Evolutionary conservation across 2,797 vertebrate genomes (phyloP).

Genomic region (Stomatorhinus walkeri): DNA sequence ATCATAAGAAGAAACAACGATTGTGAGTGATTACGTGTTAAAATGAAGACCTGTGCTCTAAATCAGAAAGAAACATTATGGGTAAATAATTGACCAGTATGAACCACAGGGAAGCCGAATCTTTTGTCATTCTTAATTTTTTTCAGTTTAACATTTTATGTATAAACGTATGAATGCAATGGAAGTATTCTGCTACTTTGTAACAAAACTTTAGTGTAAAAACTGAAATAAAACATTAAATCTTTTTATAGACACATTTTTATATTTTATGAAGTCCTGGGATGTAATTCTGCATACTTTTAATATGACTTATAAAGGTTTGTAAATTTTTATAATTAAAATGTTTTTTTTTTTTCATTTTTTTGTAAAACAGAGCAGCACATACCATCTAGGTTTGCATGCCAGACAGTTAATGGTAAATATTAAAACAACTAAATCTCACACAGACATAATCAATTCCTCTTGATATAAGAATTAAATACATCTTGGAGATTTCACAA

Average conservation of each 20-base stretch:
- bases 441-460: not conserved
- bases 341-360: not conserved
- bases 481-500: not conserved
- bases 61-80: slow-evolving; percentile 31
- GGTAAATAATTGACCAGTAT: not conserved
- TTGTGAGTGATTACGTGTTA: slow-evolving; percentile 50
- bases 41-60: slow-evolving; percentile 63
- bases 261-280: not conserved
- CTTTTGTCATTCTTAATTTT: not conserved
- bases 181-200: not conserved
- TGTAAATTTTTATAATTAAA: not conserved
- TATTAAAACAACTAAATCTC: not conserved
- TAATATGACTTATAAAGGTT: not conserved
- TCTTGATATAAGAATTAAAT: not conserved
- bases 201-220: not conserved
- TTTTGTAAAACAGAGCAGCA: not conserved
- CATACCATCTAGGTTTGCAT: not conserved
- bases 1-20: slow-evolving; percentile 41
- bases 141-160: not conserved
- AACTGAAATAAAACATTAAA: not conserved
- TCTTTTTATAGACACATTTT: not conserved
- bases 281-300: not conserved
- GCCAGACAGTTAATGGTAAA: not conserved
- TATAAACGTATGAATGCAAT: not conserved
- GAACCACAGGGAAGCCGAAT: not conserved